Conservation (phyloP, 1,140 invertebrate species). For the Meteorus sp. region DNA sequence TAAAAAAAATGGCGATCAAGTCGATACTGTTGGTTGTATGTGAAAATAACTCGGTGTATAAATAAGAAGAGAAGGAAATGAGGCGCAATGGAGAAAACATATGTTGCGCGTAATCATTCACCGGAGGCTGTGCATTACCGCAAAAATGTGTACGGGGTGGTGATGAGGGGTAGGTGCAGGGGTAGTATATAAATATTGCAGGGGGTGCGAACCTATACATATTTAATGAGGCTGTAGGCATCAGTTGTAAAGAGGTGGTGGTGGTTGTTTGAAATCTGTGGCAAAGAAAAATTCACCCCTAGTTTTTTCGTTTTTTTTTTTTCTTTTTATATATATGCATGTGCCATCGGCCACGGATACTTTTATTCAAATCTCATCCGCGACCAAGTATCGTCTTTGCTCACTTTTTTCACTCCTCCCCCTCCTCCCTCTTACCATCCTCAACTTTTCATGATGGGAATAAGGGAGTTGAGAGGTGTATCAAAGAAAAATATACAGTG, state of each 20-base stretch:
- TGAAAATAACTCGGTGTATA: neutral
- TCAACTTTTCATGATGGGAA: constrained; percentile 4
- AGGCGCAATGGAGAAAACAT: constrained; percentile 24
- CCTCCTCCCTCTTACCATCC: neutral
- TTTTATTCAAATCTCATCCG: constrained; percentile 54
- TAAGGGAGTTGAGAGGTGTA: too few species aligned
- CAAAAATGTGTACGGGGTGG: neutral
- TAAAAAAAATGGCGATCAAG: too few species aligned
- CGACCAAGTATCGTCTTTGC: constrained; percentile 12
- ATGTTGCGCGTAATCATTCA: constrained; percentile 36
- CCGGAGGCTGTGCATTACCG: constrained; percentile 20
- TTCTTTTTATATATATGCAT: neutral
- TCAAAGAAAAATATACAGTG: constrained; percentile 53
- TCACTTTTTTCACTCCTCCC: neutral
- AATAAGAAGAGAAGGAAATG: constrained; percentile 2
- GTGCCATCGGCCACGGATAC: constrained; percentile 28
- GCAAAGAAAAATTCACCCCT: too few species aligned
- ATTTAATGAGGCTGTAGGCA: constrained; percentile 51
- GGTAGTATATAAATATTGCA: constrained; percentile 8
- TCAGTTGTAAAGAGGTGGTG: constrained; percentile 42
- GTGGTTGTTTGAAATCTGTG: constrained; percentile 1
- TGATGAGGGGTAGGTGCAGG: too few species aligned
- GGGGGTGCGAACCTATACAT: constrained; percentile 48
- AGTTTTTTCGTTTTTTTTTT: too few species aligned
- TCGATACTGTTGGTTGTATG: too few species aligned